Evolutionary conservation across 2,888 invertebrate genomes (phyloP), one percentile per base, ranked within the genome.

Genomic region (Spatulosminthurus flaviceps): DNA sequence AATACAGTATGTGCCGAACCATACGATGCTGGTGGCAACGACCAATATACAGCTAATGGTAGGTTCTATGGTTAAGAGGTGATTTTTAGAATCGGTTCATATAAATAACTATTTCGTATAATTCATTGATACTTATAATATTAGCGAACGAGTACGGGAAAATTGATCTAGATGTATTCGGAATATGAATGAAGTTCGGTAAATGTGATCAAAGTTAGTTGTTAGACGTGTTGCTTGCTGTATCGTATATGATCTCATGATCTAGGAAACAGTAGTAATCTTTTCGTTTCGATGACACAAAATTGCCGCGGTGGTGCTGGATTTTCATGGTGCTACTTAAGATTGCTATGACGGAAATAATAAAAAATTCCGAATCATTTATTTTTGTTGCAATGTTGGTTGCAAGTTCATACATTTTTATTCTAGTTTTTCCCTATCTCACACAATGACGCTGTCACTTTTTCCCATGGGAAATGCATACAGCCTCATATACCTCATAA

Each of bases 41-140:
- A 93, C 86, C 93, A 93, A 87, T 89, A 92, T 80, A 92, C 92
- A 81, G 91, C 92, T 83, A 90, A 91, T 87, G 93, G 93, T 93
- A 87, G 88, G 77, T 51, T 51, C 19, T 51, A 51, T 4, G n/a
- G 19, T 2, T 51, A 51, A 13, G 4, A 11, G 19, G 19, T 19
- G 51, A 51, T 51, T 51, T 51, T 16, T 51, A 2, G 2, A 2
- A n/a, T 19, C 16, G 16, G 51, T 51, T 51, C 51, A 13, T 16
- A 19, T 4, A n/a, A n/a, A n/a, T n/a, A 51, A 2, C 34, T 34
- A 11, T 51, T 51, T n/a, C n/a, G 16, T 16, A 19, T 51, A 51
- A 51, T n/a, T 51, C 51, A 51, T 7, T 34, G 34, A 34, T 34
- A 34, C 34, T 34, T 34, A 34, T 34, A 34, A 34, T 34, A 34